Evolutionary conservation across 1,140 invertebrate species (phyloP).

Genomic region (Lordiphosa stackelbergi): DNA sequence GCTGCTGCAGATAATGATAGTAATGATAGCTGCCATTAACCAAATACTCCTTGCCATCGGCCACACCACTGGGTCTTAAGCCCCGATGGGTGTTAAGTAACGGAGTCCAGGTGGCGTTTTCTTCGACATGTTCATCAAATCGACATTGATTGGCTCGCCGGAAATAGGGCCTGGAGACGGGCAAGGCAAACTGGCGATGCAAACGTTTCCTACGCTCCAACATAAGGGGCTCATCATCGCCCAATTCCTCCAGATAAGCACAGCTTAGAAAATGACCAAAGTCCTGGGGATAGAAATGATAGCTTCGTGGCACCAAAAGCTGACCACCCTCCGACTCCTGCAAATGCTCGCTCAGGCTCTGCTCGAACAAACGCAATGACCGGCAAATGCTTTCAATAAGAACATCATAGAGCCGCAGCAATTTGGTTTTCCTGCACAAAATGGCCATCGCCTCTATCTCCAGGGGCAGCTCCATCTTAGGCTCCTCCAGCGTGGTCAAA

Average conservation of each 20-base stretch:
- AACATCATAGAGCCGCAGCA: slow-evolving; percentile 83
- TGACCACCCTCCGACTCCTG: slow-evolving; percentile 37
- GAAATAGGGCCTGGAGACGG: slow-evolving; percentile 84
- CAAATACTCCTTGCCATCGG: slow-evolving; percentile 76
- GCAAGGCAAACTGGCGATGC: slow-evolving; percentile 84
- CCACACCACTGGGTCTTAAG: slow-evolving; percentile 78
- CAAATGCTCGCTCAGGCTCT: slow-evolving; percentile 78
- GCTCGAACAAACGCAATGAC: slow-evolving; percentile 82
- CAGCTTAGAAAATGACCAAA: slow-evolving; percentile 87
- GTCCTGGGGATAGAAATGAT: slow-evolving; percentile 77
- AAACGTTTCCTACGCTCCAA: slow-evolving; percentile 82
- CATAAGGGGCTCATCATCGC: slow-evolving; percentile 78
- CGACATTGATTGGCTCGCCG: slow-evolving; percentile 82
- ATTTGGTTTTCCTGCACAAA: slow-evolving; percentile 81
- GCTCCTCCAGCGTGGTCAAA: slow-evolving; percentile 48
- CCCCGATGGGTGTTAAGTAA: slow-evolving; percentile 87
- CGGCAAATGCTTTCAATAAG: slow-evolving; percentile 85
- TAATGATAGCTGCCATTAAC: slow-evolving; percentile 94
- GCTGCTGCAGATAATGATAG: slow-evolving; percentile 98
- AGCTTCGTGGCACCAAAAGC: slow-evolving; percentile 65
- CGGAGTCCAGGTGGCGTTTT: slow-evolving; percentile 76
- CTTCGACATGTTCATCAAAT: slow-evolving; percentile 79
- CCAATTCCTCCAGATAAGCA: slow-evolving; percentile 82
- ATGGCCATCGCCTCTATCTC: slow-evolving; percentile 85
- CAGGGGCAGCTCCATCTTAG: slow-evolving; percentile 80